Evolutionary conservation across 2,888 invertebrate species (phyloP), one percentile per base, ranked within the genome.

Genomic region (Eilema griseolum): DNA sequence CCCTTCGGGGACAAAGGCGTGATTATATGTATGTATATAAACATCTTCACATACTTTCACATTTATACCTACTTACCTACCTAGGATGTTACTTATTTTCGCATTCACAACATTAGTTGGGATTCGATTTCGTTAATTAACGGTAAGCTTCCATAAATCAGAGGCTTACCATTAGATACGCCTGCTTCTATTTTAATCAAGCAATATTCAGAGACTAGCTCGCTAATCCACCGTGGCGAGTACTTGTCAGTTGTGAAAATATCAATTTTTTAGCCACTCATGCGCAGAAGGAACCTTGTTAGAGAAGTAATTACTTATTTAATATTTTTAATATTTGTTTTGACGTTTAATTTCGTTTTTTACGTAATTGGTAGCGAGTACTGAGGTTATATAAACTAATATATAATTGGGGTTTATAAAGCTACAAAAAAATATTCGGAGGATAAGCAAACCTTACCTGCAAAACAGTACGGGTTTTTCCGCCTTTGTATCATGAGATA

Each of bases 101-200:
- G 41, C 41, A 41, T 41, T 16, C 16, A 41, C 16, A 41, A 16
- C 4, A 41, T 41, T 41, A 41, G 41, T 41, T 41, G 4, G 41
- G 41, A 41, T 41, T 41, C 71, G 67, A 71, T 67, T 16, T 41
- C 41, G 41, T 41, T 41, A 41, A 41, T 41, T 41, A 41, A 41
- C 41, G 4, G 41, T 41, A 16, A 46, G 20, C 46, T 16, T 46
- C 20, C 46, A 46, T 46, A 46, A 20, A 46, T 46, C 46, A 16
- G 46, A 16, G 46, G 46, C 46, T 46, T 46, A 7, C 0, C 20
- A 46, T 46, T 46, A 46, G 46, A 20, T 46, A 46, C 46, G 46
- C 46, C 46, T 46, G 46, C 20, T 20, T 20, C 46, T 1, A 46
- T 20, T 46, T 11, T 46, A 46, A 46, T 46, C 20, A 46, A 46